Evolutionary conservation across 2,113 vertebrate species (phyloP).

Genomic region (Gambusia holbrooki): DNA sequence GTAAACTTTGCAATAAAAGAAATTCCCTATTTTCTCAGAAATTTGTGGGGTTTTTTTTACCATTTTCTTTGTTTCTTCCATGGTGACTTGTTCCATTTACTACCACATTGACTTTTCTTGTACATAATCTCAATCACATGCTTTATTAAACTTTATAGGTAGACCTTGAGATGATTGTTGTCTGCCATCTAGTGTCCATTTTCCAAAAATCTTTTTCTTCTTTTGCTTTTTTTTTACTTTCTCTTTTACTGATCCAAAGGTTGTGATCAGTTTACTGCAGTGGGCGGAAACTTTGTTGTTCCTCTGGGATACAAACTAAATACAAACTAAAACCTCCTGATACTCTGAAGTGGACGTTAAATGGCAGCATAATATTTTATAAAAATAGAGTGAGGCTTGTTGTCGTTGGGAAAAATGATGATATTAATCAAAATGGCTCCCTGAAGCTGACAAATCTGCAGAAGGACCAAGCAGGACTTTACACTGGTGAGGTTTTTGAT

Average conservation of each 20-base stretch:
- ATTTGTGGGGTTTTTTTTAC: no score
- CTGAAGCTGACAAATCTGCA: slow-evolving; percentile 7
- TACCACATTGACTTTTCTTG: no score
- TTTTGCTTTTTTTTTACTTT: background rate
- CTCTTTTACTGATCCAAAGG: slow-evolving; percentile 8
- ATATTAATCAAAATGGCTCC: background rate
- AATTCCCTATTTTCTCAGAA: no score
- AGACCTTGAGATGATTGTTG: no score
- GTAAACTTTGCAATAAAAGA: no score
- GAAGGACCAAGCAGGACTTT: fast-evolving
- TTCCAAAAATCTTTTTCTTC: background rate
- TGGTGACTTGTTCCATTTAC: no score
- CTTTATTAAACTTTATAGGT: no score
- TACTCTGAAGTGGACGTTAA: fast-evolving
- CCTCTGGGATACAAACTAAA: fast-evolving
- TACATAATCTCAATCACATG: no score
- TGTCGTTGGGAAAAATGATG: fast-evolving
- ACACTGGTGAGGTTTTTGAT: fast-evolving
- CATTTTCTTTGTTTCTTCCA: no score
- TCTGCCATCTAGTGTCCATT: background rate
- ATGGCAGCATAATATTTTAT: fast-evolving
- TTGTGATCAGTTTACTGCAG: fast-evolving
- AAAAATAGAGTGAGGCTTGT: fast-evolving
- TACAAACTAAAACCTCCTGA: fast-evolving
- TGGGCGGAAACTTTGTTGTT: fast-evolving